These are phyloP conservation scores for Adelosebastes latens DNA, from an alignment of 2,797 vertebrate species.

Conservation along the genomic window DNA sequence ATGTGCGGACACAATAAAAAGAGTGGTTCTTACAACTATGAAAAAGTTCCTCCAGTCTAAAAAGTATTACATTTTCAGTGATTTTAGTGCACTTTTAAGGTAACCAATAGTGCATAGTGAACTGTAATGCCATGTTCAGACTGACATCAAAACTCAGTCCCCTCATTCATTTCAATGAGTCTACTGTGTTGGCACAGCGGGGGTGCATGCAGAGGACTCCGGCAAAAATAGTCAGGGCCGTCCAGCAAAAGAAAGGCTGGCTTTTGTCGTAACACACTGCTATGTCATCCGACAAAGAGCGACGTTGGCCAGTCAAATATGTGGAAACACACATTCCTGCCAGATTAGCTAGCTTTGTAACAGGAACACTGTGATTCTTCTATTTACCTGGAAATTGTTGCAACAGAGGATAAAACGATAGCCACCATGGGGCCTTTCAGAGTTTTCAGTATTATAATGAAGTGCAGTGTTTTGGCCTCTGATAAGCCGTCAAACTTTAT, in stretches of 20 bases:
- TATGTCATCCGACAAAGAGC: neutral
- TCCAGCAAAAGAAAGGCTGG: neutral
- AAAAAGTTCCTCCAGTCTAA: neutral
- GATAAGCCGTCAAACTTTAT: neutral
- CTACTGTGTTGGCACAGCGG: neutral
- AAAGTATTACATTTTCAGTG: neutral
- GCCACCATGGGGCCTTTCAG: neutral
- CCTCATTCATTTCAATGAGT: neutral
- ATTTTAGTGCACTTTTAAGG: neutral
- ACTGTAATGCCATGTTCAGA: neutral
- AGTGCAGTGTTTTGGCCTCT: neutral
- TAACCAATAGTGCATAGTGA: neutral
- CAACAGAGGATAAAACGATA: neutral
- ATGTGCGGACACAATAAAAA: neutral
- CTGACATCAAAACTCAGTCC: neutral
- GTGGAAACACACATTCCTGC: neutral
- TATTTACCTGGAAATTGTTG: neutral
- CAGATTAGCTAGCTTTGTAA: neutral
- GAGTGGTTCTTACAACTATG: neutral
- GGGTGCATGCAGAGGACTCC: neutral
- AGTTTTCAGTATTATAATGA: neutral
- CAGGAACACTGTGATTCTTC: neutral
- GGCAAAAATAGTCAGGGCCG: neutral
- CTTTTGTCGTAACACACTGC: neutral
- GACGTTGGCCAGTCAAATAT: neutral